Conservation (phyloP, 2,888 invertebrate species). For the Dioctria linearis region DNA sequence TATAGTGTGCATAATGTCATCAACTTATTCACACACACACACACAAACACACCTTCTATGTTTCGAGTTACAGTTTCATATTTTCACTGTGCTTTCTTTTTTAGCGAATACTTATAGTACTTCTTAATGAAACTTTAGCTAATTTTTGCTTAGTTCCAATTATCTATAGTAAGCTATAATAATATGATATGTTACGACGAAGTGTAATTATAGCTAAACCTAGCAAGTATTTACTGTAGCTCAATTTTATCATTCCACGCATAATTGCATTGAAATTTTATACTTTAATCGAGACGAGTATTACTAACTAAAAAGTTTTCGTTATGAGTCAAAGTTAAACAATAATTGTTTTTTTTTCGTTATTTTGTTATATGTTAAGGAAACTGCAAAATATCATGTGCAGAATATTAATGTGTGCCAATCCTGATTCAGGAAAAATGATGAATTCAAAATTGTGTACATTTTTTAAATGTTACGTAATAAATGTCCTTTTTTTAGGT, state of each 20-base stretch:
- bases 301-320: slow-evolving; percentile 12
- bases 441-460: slow-evolving; percentile 37
- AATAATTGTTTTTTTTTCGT: neutral
- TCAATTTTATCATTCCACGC: slow-evolving; percentile 39
- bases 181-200: slow-evolving; percentile 18
- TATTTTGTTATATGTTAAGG: slow-evolving; percentile 1
- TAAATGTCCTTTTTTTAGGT: slow-evolving; percentile 24
- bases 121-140: slow-evolving; percentile 2
- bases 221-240: slow-evolving; percentile 22
- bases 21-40: too few species aligned
- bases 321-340: slow-evolving; percentile 12
- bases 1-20: too few species aligned
- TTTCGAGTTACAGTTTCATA: slow-evolving; percentile 20
- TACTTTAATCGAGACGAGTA: neutral
- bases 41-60: slow-evolving; percentile 3
- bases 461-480: slow-evolving; percentile 37
- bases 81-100: slow-evolving; percentile 13
- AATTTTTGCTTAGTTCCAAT: slow-evolving; percentile 28
- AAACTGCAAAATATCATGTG: slow-evolving; percentile 13
- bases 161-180: slow-evolving; percentile 13
- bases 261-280: slow-evolving; percentile 27
- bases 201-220: slow-evolving; percentile 20
- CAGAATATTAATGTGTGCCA: slow-evolving; percentile 30
- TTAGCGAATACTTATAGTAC: slow-evolving; percentile 29
- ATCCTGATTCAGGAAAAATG: slow-evolving; percentile 12